Conservation (phyloP, 2,797 vertebrate genomes). For the Xenops minutus region DNA sequence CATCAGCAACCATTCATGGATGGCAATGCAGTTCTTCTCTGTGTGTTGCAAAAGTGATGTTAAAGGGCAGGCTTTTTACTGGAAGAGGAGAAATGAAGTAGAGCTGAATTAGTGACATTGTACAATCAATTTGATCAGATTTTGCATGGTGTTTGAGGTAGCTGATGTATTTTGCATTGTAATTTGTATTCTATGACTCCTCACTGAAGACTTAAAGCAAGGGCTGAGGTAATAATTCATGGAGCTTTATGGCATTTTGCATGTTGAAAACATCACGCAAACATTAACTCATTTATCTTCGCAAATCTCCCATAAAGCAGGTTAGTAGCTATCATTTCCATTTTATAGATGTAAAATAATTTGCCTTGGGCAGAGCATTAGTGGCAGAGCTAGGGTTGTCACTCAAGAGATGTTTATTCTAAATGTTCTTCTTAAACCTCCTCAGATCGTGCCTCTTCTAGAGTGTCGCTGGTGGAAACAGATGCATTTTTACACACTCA, state of each 20-base stretch:
- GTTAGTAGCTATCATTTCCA: slow-evolving; percentile 17
- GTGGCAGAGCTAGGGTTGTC: not conserved
- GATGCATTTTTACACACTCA: not conserved
- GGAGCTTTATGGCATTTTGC: not conserved
- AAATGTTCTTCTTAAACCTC: not conserved
- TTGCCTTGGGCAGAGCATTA: not conserved
- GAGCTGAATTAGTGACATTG: not conserved
- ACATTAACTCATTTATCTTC: slow-evolving; percentile 34
- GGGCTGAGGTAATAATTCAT: not conserved
- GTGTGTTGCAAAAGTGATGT: not conserved
- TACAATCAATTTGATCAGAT: not conserved
- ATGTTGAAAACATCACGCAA: slow-evolving; percentile 5
- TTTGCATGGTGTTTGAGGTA: not conserved
- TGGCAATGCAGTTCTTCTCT: not conserved
- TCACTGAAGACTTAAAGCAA: not conserved
- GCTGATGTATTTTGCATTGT: not conserved
- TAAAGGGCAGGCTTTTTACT: not conserved
- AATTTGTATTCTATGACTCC: not conserved
- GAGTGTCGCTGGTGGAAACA: not conserved
- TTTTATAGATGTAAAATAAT: slow-evolving; percentile 46
- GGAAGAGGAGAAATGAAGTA: not conserved
- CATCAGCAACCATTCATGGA: not conserved
- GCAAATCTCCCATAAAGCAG: slow-evolving; percentile 17
- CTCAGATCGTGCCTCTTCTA: not conserved
- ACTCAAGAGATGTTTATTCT: not conserved